Evolutionary conservation across 2,113 vertebrate genomes (phyloP), one percentile per base, ranked within the genome.

Genomic region (Xerus inauris): DNA sequence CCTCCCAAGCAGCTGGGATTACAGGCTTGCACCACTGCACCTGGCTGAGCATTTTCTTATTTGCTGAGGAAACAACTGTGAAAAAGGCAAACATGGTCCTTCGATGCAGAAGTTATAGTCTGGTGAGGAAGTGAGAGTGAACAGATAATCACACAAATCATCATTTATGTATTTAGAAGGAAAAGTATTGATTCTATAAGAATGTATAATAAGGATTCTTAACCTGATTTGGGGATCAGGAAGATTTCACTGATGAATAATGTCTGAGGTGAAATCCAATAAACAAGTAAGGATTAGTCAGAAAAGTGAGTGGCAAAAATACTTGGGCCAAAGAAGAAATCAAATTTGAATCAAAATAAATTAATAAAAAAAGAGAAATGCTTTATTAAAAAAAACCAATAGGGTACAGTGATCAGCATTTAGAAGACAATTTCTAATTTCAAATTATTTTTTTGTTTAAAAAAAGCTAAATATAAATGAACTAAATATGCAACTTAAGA

Each of bases 341-440:
- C 57, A 94, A 94, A 94, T 54, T 40, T 85, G 69, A 95, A 94
- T 49, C 76, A 82, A 24, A 96, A 62, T 28, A 72, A 84, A 76
- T 81, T 76, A 88, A 91, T 72, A 71, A 77, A 96, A 67, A 57
- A 91, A 95, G 47, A 88, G 67, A 86, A 86, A 42, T 6, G 16
- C 38, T 62, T 91, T 64, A 71, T 16, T n/a, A n/a, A 91, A 62
- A 13, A 89, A 73, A 87, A 45, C 35, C 59, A 54, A 59, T n/a
- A 42, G 57, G 49, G 45, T 86, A 83, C 6, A 85, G 30, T 85
- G 30, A 82, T 88, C 38, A 72, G 40, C 76, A 94, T 72, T 96
- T 38, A 82, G 24, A 95, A 94, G 89, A 59, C 77, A 91, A 93
- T 77, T 91, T 97, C 35, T 75, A 81, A 91, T 38, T 32, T 96